phyloP scores from a whole-genome alignment of 2,113 vertebrate species.

The Colinus virginianus region DNA sequence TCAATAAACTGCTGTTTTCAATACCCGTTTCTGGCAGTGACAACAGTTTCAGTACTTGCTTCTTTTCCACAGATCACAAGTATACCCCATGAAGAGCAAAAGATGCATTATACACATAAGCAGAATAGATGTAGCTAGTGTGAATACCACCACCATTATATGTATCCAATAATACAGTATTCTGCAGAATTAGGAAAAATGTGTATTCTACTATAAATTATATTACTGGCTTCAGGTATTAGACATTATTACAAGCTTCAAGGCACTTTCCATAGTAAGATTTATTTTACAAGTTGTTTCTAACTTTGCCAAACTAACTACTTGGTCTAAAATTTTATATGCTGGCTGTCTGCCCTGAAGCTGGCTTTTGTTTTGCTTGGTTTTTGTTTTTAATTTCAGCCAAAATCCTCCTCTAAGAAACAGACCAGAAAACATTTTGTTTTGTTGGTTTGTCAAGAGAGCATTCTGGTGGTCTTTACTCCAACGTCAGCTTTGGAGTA shows the following conservation, averaged over 20 bases:
- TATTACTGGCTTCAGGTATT: constrained; percentile 13
- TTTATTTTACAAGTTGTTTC: neutral
- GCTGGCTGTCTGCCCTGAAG: constrained; percentile 25
- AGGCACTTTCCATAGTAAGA: constrained; percentile 10
- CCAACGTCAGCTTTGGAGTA: neutral
- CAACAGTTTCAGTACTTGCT: neutral
- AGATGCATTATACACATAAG: neutral
- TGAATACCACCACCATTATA: neutral
- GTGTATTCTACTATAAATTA: neutral
- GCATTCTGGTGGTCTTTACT: constrained; percentile 9
- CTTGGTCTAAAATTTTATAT: constrained; percentile 27
- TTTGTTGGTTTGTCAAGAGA: constrained; percentile 8
- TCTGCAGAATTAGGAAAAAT: neutral
- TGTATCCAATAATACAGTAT: neutral
- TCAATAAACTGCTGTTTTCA: constrained; percentile 28
- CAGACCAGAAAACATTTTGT: neutral
- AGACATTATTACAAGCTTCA: neutral
- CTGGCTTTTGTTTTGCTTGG: neutral
- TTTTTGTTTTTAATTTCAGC: constrained; percentile 33
- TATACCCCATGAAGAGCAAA: neutral
- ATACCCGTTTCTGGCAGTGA: constrained; percentile 16
- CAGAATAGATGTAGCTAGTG: neutral
- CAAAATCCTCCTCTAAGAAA: constrained; percentile 3
- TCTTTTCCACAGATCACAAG: neutral
- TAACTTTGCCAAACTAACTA: constrained; percentile 38